Conservation (phyloP, 2,888 invertebrate genomes). For the Serripes groenlandicus region DNA sequence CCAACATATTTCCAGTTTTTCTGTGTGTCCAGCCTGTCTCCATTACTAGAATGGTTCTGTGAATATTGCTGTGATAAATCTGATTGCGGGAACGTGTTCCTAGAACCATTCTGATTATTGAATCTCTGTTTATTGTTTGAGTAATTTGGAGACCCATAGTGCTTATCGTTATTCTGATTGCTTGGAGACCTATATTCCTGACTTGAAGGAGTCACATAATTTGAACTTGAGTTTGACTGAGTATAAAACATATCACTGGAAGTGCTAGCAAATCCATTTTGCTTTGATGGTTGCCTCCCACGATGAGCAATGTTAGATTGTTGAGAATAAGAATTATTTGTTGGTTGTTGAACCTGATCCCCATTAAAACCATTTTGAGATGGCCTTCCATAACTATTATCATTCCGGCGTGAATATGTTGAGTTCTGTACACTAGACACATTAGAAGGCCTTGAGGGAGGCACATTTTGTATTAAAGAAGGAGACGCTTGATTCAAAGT, state of each 20-base stretch:
- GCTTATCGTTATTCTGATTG: background rate
- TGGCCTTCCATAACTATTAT: constrained; percentile 11
- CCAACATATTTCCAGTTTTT: constrained; percentile 64
- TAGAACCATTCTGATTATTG: constrained; percentile 5
- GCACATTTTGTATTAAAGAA: constrained; percentile 17
- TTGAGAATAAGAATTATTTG: background rate
- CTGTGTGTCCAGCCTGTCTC: constrained; percentile 32
- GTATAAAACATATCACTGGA: constrained; percentile 42
- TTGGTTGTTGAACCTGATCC: background rate
- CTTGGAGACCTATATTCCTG: constrained; percentile 17
- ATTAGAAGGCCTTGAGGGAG: constrained; percentile 8
- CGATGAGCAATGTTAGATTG: background rate
- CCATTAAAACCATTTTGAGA: constrained; percentile 12
- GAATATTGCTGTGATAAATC: constrained; percentile 22
- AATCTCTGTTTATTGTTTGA: constrained; percentile 13
- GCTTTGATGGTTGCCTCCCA: background rate
- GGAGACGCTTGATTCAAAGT: constrained; percentile 24
- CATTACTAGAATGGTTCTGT: constrained; percentile 28
- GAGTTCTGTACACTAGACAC: constrained; percentile 15
- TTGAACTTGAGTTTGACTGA: constrained; percentile 30
- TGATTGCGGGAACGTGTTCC: background rate
- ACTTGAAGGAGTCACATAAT: constrained; percentile 10
- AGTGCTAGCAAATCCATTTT: constrained; percentile 41
- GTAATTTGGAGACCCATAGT: background rate
- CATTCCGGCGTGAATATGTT: background rate